Conservation (phyloP, 2,888 invertebrate species). For the Eupithecia abbreviata region DNA sequence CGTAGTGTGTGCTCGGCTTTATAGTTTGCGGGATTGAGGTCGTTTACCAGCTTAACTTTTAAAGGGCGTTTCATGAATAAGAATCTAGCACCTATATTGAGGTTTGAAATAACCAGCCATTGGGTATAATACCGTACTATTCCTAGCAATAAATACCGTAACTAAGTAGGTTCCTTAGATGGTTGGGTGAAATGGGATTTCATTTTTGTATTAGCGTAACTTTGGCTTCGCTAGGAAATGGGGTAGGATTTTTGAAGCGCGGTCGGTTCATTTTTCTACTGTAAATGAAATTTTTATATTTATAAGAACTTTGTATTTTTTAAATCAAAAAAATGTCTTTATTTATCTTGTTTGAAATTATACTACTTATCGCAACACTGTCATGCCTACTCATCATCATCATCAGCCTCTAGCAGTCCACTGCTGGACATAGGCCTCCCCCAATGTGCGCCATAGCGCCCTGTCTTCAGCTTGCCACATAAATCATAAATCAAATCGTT, state of each 20-base stretch:
- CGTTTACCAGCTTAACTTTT: constrained; percentile 43
- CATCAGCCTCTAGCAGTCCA: too few relatives aligned
- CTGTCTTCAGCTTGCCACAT: too few relatives aligned
- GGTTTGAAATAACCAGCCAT: constrained; percentile 33
- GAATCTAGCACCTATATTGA: constrained; percentile 34
- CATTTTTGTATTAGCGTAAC: constrained; percentile 13
- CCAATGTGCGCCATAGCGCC: too few relatives aligned
- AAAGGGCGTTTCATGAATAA: constrained; percentile 45
- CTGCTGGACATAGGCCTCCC: too few relatives aligned
- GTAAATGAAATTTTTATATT: neutral
- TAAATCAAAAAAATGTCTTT: too few relatives aligned
- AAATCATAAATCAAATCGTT: too few relatives aligned
- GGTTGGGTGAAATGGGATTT: constrained; percentile 1
- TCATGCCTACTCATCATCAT: too few relatives aligned
- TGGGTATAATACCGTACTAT: constrained; percentile 7
- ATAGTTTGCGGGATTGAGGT: constrained; percentile 41
- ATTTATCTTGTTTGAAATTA: too few relatives aligned
- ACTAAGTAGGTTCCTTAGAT: neutral
- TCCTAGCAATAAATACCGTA: neutral
- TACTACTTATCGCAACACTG: too few relatives aligned
- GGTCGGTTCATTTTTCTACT: neutral
- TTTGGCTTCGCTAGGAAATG: constrained; percentile 10
- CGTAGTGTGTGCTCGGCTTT: constrained; percentile 31
- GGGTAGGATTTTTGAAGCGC: neutral
- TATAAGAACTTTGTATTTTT: too few relatives aligned